A percentile compares a stretch with the other conserved stretches of the same genome.
Evolutionary conservation across 2,113 vertebrate genomes (phyloP).

Genomic region (Panthera leo): DNA sequence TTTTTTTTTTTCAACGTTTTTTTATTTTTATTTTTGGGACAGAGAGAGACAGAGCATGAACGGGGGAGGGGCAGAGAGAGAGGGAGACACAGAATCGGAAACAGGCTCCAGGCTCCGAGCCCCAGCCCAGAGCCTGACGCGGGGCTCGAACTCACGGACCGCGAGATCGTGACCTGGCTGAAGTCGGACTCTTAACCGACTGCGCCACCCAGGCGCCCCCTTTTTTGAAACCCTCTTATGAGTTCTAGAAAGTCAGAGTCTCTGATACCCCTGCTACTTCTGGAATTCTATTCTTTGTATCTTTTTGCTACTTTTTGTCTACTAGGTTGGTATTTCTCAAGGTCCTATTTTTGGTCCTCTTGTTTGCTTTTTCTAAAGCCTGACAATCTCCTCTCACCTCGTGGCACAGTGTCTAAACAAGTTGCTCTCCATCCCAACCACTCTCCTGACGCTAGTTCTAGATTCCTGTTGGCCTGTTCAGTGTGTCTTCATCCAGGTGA

Average conservation of each 20-base stretch:
- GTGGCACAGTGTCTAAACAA: neutral
- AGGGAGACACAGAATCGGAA: too few relatives aligned
- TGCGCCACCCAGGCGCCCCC: too few relatives aligned
- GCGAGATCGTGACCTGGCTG: too few relatives aligned
- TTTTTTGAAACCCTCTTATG: neutral
- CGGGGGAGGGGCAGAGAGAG: too few relatives aligned
- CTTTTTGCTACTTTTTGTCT: neutral
- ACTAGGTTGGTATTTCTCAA: neutral
- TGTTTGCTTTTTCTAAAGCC: neutral
- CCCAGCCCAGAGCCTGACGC: too few relatives aligned
- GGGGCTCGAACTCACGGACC: too few relatives aligned
- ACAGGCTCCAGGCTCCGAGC: too few relatives aligned
- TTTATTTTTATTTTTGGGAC: too few relatives aligned
- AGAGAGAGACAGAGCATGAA: too few relatives aligned
- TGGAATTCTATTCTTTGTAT: neutral
- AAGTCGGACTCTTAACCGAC: too few relatives aligned
- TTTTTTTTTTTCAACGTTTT: too few relatives aligned
- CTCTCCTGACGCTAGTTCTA: neutral
- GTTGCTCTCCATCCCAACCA: neutral
- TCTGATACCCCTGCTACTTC: neutral
- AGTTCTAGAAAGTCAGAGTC: neutral
- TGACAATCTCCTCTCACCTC: neutral
- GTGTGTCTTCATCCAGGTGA: neutral
- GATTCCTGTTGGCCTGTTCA: neutral
- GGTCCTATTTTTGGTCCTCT: neutral